Base-by-base conservation (phyloP, 2,797 vertebrate species). In the Enteromius treurensis region DNA sequence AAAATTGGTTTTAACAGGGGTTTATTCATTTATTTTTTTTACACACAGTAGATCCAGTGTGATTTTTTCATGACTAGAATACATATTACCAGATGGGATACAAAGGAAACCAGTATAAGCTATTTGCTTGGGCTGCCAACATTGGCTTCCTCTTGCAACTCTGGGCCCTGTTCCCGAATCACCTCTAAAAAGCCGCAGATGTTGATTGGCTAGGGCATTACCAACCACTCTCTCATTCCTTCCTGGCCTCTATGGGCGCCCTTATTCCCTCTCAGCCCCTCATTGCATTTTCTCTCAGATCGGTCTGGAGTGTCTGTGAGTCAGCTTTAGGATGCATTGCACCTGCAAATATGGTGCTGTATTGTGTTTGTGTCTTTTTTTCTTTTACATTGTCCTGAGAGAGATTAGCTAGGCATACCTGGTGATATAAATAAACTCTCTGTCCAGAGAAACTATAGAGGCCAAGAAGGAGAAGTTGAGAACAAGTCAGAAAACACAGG, bases 71-170 rank as follows among this genome's bases (percentile, higher is more conserved):
- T 81, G 69, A 85, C 75, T 34, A 49, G 69, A 45, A 79, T 75
- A 76, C 40, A 62, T 78, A 83, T 83, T 45, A 86, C 69, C 84
- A 90, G 83, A 88, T 70, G 89, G 86, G 58, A 70, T 60, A 47
- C 73, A 58, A n/a, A 79, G 47, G n/a, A 88, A 84, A 87, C 49
- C 11, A 37, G 55, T 76, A 68, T 78, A 81, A 81, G 78, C 78
- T 79, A 73, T 40, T 65, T 11, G 17, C 15, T 45, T 74, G 51
- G 23, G 29, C 42, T 85, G 77, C 79, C 55, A 88, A 69, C 23
- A 53, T 78, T 84, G 87, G 65, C 60, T 75, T 74, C 60, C 13
- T 53, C 53, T 11, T 75, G 58, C 32, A 49, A 47, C 23, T 10
- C 17, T 45, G 67, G 67, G 53, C 71, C 77, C 42, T 64, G 80